These are phyloP conservation scores for Osmoderma eremita DNA, from an alignment of 2,888 invertebrate genomes.

Conservation along the genomic window DNA sequence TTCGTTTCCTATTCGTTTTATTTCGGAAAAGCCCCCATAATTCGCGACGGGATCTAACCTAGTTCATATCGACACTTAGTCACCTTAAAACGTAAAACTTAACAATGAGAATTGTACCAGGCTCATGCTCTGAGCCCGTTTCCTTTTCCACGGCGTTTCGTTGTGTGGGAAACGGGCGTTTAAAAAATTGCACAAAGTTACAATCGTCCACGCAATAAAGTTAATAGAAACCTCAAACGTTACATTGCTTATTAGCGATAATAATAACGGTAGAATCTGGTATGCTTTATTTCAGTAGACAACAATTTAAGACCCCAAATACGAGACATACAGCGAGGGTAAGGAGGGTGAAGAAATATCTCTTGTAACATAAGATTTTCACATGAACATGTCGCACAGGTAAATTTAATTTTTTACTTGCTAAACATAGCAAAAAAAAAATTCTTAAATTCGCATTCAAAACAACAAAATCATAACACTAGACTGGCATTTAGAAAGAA, in stretches of 20 bases:
- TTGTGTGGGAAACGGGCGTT: constrained; percentile 44
- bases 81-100: constrained; percentile 49
- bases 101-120: constrained; percentile 58
- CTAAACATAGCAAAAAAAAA: too few relatives aligned
- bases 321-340: too few relatives aligned
- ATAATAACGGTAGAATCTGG: too few relatives aligned
- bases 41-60: constrained; percentile 25
- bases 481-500: too few relatives aligned
- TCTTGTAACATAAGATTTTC: too few relatives aligned
- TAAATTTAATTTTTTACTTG: too few relatives aligned
- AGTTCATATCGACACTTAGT: constrained; percentile 48
- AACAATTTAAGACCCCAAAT: neutral
- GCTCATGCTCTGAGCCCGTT: constrained; percentile 57
- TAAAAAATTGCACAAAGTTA: constrained; percentile 51
- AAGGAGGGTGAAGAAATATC: too few relatives aligned
- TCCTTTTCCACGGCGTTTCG: constrained; percentile 11
- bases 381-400: too few relatives aligned
- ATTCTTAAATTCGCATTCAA: too few relatives aligned
- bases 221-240: neutral
- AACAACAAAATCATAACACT: too few relatives aligned
- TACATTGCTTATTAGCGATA: too few relatives aligned
- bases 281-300: constrained; percentile 5
- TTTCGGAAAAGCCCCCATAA: constrained; percentile 40
- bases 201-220: constrained; percentile 11
- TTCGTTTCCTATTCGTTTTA: constrained; percentile 17